Conservation (phyloP, 2,797 vertebrate genomes). For the Hippopotamyrus pictus region DNA sequence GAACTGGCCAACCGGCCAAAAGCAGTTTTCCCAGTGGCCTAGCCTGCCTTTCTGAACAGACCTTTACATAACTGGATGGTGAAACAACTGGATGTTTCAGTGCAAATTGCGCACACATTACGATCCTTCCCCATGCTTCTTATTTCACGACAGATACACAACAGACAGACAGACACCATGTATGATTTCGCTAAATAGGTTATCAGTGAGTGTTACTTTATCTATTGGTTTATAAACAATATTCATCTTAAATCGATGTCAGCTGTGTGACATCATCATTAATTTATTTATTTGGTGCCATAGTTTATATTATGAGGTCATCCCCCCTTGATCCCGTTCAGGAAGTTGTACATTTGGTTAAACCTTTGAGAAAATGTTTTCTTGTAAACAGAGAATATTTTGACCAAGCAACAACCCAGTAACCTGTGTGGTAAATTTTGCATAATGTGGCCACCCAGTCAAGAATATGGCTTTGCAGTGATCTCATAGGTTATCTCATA, state of each 20-base stretch:
- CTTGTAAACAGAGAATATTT: not conserved
- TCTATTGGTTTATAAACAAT: not conserved
- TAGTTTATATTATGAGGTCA: not conserved
- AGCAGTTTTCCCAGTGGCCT: not conserved
- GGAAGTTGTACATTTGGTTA: not conserved
- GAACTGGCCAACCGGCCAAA: not conserved
- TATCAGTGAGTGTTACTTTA: not conserved
- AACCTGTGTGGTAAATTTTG: not conserved
- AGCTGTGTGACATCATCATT: not conserved
- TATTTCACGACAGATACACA: not conserved
- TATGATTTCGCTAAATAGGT: not conserved
- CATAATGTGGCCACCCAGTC: not conserved
- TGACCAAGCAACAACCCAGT: not conserved
- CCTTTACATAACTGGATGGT: not conserved
- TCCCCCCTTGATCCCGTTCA: not conserved
- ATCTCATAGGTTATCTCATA: too few relatives aligned
- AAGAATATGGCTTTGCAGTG: too few relatives aligned
- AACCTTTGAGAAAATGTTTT: not conserved
- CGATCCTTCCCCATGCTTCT: not conserved
- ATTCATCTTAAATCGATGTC: not conserved
- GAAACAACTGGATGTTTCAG: not conserved
- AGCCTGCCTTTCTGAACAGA: not conserved
- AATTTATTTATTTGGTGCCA: not conserved
- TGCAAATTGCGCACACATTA: not conserved
- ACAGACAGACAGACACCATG: not conserved